Evolutionary conservation across 2,797 vertebrate species (phyloP).

Genomic region (Malacoctenus gilli): DNA sequence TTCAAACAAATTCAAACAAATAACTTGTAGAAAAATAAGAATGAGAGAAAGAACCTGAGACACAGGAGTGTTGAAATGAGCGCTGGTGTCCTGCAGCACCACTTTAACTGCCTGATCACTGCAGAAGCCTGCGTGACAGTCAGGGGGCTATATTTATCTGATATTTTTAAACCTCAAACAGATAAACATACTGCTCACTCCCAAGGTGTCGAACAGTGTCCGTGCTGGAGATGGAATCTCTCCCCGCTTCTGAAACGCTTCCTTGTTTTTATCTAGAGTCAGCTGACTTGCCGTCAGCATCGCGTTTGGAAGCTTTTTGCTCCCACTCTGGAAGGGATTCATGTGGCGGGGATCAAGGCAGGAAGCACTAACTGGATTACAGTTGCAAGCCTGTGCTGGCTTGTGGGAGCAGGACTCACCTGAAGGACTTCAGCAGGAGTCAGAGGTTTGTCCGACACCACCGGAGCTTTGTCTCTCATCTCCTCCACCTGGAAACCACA

Average conservation of each 20-base stretch:
- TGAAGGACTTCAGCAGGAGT: slow-evolving; percentile 82
- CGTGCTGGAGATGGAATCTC: not conserved
- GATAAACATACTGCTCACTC: slow-evolving; percentile 9
- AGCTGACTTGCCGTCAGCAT: not conserved
- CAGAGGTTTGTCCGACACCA: slow-evolving; percentile 74
- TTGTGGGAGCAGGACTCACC: slow-evolving; percentile 70
- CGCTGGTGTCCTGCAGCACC: not conserved
- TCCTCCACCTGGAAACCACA: slow-evolving; percentile 74
- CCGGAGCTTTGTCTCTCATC: slow-evolving; percentile 73
- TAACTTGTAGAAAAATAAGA: no score
- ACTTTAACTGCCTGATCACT: not conserved
- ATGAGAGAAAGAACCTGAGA: no score
- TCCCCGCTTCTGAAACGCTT: not conserved
- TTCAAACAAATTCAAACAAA: no score
- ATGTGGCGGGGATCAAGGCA: slow-evolving; percentile 37
- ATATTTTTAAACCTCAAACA: slow-evolving; percentile 42
- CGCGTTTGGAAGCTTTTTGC: not conserved
- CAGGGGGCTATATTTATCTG: slow-evolving; percentile 28
- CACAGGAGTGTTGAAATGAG: no score
- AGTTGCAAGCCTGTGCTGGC: slow-evolving; percentile 2
- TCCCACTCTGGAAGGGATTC: slow-evolving; percentile 18
- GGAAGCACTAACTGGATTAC: slow-evolving; percentile 46
- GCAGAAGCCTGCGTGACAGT: not conserved
- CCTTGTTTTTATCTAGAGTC: not conserved
- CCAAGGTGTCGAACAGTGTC: not conserved